Base-by-base conservation (phyloP, 2,888 invertebrate genomes). In the Schrankia costaestrigalis region DNA sequence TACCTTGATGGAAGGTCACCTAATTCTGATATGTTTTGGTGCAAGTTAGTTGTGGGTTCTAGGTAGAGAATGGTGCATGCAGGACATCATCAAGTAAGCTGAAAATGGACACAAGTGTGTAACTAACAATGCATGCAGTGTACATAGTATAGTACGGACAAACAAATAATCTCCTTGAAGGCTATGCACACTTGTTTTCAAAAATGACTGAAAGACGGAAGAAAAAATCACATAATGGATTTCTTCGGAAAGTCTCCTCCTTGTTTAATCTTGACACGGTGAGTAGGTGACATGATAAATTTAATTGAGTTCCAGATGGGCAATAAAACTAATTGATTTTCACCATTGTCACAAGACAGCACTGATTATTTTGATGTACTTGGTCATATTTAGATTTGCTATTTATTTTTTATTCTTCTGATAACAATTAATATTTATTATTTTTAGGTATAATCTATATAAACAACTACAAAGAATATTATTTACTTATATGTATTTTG, bases 191-290 rank as follows among this genome's bases (percentile, higher is more conserved):
- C 65, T 75, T 69, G 67, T 59, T 73, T 68, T 63, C 55, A 77
- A 87, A 79, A 80, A 89, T 89, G 89, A 89, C 89, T 64, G 89
- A 89, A 68, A 78, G 89, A 80, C 77, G 88, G 77, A 89, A 89
- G 85, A 89, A 89, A 89, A 89, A 89, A 73, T 70, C 85, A 46
- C 88, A 86, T 79, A 85, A 89, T 88, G 92, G 94, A 81, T 95
- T 95, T 82, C 93, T 95, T 78, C 94, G 94, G 89, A 95, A 95
- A 90, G 95, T 95, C 63, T 95, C 95, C 62, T 94, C 94, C 59
- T 90, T 95, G 63, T 95, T 95, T 89, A 95, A 94, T 90, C 91
- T 95, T 85, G 95, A 95, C 76, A 92, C 91, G 93, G 93, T 95
- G 90, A 94, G 89, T 86, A 69, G 74, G 75, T 66, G 44, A 54